These are phyloP conservation scores for Benitochromis conjunctus DNA, from an alignment of 2,113 vertebrate genomes.

Conservation along the genomic window DNA sequence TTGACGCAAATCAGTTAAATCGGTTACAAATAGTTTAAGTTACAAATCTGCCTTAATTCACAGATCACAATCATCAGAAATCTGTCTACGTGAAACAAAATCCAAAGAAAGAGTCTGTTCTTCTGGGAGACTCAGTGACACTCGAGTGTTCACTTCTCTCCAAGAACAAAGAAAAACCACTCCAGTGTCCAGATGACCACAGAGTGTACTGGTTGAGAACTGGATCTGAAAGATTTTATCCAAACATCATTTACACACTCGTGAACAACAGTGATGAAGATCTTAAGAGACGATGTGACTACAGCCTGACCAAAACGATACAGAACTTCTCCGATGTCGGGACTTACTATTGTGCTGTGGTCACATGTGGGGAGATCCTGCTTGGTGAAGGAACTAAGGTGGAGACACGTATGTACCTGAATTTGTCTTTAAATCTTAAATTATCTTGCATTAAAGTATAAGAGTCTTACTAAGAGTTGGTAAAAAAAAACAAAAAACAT, in stretches of 20 bases:
- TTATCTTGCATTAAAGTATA: background rate
- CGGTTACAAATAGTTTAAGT: background rate
- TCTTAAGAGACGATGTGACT: constrained; percentile 1
- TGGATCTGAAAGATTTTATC: background rate
- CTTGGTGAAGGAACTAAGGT: constrained; percentile 42
- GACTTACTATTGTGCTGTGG: constrained; percentile 55
- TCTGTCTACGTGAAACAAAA: background rate
- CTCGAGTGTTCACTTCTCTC: constrained; percentile 40
- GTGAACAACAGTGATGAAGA: background rate
- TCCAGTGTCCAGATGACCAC: background rate
- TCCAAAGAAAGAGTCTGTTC: background rate
- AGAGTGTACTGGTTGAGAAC: constrained; percentile 28
- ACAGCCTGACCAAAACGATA: constrained; percentile 24
- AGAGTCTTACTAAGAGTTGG: accelerated
- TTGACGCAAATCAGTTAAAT: background rate
- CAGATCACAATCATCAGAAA: background rate
- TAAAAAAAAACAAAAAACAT: background rate
- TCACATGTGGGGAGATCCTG: constrained; percentile 42
- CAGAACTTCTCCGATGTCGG: background rate
- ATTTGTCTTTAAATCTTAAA: background rate
- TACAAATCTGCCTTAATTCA: background rate
- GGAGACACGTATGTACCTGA: background rate
- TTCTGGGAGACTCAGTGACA: background rate
- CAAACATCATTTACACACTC: background rate
- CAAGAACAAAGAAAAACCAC: background rate